phyloP scores from a whole-genome alignment of 2,888 invertebrate species.

The Drosophila siamana region DNA sequence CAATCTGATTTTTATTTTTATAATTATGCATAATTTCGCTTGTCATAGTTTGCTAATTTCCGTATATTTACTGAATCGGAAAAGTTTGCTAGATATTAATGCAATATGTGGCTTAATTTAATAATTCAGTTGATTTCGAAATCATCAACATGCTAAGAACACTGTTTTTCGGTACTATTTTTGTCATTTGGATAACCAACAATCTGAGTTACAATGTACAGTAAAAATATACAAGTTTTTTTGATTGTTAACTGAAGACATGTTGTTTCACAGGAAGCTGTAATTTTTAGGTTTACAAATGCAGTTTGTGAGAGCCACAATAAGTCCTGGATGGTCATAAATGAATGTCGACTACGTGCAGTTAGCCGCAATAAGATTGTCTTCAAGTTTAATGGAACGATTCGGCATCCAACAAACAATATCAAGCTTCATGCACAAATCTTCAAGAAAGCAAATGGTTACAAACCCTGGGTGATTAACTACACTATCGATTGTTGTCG shows the following conservation, averaged over 20 bases:
- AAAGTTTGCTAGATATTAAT: too few relatives aligned
- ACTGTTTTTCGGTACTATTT: too few relatives aligned
- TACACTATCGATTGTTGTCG: slow-evolving; percentile 8
- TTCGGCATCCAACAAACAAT: not conserved
- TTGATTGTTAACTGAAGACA: not conserved
- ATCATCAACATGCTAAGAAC: too few relatives aligned
- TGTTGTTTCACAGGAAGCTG: not conserved
- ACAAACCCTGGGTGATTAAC: slow-evolving; percentile 37
- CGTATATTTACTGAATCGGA: too few relatives aligned
- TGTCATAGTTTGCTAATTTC: too few relatives aligned
- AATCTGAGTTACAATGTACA: not conserved
- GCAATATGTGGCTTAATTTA: too few relatives aligned
- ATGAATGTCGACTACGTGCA: slow-evolving; percentile 32
- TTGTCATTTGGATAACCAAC: not conserved
- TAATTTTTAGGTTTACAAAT: slow-evolving; percentile 22
- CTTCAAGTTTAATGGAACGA: slow-evolving; percentile 22
- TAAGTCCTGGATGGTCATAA: slow-evolving; percentile 11
- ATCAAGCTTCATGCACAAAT: not conserved
- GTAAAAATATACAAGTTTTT: not conserved
- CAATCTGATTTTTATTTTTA: too few relatives aligned
- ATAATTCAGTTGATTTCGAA: too few relatives aligned
- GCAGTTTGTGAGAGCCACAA: slow-evolving; percentile 18
- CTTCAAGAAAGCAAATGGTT: slow-evolving; percentile 32
- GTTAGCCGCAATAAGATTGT: slow-evolving; percentile 15
- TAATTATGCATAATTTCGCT: too few relatives aligned